Evolutionary conservation across 2,797 vertebrate genomes (phyloP), one percentile per base, ranked within the genome.

Genomic region (Calcarius lapponicus): DNA sequence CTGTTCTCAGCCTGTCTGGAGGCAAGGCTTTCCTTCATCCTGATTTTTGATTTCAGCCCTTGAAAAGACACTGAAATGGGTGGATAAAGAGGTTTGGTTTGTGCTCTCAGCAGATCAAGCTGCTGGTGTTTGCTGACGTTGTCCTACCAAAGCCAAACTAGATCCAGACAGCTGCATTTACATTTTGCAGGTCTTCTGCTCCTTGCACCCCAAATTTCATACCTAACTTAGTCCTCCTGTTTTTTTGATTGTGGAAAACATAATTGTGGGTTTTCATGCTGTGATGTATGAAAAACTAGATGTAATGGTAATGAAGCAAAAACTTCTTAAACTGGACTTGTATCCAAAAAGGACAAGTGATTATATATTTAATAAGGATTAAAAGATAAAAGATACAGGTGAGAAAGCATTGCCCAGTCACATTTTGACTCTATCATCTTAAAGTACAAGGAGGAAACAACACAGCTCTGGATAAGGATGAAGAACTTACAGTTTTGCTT

Each of bases 51-150:
- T 53, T 50, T 57, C 51, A 65, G 7, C 17, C 31, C 13, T 15
- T 40, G n/a, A 40, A 66, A 64, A 16, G 25, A 40, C 5, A 34
- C 0, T 0, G 25, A 43, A 28, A 70, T 4, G 2, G 32, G 14
- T 7, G 43, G 6, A 18, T 56, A 43, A 32, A 32, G 26, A 36
- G 28, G 1, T 48, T 17, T 71, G n/a, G 7, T 80, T 64, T 48
- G 22, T 81, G 28, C 45, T 31, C 24, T 34, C 19, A 53, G 14
- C 26, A 48, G 48, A 76, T 34, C 18, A 34, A 31, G 28, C 10
- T 36, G 31, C 32, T 36, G 21, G 7, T 57, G 21, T 22, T 6
- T 64, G 24, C 60, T 80, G 42, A 10, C 17, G 24, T 2, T 12
- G n/a, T 32, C 58, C 16, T 29, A 32, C 13, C 5, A n/a, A 82